phyloP scores from a whole-genome alignment of 2,113 vertebrate species.

The Rhagologus leucostigma region DNA sequence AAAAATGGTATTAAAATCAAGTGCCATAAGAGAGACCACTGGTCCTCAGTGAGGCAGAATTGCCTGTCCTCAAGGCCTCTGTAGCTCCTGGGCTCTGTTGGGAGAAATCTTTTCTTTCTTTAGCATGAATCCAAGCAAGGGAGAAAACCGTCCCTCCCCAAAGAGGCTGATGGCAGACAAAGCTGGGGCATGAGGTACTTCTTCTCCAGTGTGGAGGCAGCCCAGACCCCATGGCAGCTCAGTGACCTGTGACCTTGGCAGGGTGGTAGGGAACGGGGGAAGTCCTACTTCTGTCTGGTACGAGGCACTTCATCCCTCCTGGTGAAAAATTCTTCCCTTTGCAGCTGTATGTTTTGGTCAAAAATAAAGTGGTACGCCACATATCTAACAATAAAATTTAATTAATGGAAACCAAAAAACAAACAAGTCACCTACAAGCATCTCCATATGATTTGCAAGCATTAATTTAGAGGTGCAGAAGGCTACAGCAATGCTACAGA shows the following conservation, averaged over 20 bases:
- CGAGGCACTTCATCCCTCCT: background rate
- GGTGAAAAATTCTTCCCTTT: background rate
- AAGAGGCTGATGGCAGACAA: background rate
- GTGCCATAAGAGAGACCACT: background rate
- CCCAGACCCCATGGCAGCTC: accelerated
- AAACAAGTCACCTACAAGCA: background rate
- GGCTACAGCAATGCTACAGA: background rate
- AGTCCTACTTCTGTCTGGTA: too few relatives aligned
- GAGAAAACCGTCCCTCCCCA: background rate
- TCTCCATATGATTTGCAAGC: background rate
- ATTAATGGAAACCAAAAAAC: background rate
- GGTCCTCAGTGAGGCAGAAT: background rate
- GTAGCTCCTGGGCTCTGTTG: background rate
- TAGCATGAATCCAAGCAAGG: background rate
- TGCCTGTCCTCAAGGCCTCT: background rate
- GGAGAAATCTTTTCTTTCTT: background rate
- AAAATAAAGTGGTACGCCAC: background rate
- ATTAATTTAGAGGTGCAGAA: background rate
- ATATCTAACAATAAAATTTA: background rate
- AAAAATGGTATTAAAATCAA: background rate
- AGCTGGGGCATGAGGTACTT: accelerated
- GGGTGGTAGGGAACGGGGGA: background rate
- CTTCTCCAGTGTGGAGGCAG: background rate
- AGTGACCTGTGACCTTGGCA: accelerated
- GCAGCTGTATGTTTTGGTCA: background rate